phyloP scores from a whole-genome alignment of 2,113 vertebrate species.

The Oreocharis arfaki region DNA sequence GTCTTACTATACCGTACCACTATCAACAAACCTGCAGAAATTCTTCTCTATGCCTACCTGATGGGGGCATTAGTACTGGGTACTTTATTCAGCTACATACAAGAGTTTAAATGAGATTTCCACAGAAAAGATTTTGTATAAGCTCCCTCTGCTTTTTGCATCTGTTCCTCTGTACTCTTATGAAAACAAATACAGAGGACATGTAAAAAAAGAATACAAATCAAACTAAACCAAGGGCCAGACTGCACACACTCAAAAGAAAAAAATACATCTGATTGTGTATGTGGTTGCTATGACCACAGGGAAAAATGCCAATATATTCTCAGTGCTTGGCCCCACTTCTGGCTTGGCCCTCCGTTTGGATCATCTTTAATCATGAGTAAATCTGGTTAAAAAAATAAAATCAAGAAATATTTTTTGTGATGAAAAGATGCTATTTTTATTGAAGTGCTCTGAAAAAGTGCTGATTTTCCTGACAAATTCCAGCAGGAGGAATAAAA shows the following conservation, averaged over 20 bases:
- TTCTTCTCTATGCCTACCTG: neutral
- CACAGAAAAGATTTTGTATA: neutral
- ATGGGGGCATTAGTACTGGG: neutral
- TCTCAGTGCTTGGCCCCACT: neutral
- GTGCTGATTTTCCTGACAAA: neutral
- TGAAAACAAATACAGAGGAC: constrained; percentile 18
- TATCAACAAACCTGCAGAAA: neutral
- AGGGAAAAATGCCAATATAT: neutral
- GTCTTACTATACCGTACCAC: neutral
- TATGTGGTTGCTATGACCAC: neutral
- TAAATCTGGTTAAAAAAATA: neutral
- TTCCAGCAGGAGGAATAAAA: neutral
- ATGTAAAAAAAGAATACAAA: constrained; percentile 17
- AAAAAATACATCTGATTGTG: constrained; percentile 11
- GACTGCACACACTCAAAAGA: neutral
- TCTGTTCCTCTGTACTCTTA: neutral
- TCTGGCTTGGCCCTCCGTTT: constrained; percentile 33
- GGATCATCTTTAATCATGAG: constrained; percentile 37
- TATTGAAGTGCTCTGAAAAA: neutral
- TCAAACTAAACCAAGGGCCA: constrained; percentile 15
- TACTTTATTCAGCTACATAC: neutral
- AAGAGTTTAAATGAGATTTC: neutral
- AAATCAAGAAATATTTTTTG: neutral
- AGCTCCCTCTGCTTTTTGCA: neutral
- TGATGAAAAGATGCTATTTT: constrained; percentile 25